A percentile compares a stretch with the other conserved stretches of the same genome.
phyloP scores from a whole-genome alignment of 92 coral and sea anemone genomes.

The Blastomussa wellsi region DNA sequence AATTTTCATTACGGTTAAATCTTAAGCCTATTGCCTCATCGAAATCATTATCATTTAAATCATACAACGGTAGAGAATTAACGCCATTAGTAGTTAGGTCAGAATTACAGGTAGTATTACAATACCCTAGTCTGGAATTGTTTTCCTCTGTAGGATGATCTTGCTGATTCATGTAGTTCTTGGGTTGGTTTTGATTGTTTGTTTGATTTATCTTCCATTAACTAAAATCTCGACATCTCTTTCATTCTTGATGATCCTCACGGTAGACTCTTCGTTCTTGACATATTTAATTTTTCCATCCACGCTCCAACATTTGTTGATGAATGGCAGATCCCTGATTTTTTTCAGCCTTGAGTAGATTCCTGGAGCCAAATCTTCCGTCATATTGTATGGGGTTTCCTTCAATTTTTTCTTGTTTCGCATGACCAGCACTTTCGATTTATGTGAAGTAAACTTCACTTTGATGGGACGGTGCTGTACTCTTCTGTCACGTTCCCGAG shows the following conservation, averaged over 20 bases:
- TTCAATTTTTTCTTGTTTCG: background rate
- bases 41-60: background rate
- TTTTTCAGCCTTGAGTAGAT: background rate
- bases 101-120: too few relatives aligned
- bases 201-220: background rate
- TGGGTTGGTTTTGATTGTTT: background rate
- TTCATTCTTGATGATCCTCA: background rate
- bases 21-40: background rate
- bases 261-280: background rate
- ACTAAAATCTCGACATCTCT: background rate
- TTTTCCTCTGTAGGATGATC: too few relatives aligned
- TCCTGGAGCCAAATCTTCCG: background rate
- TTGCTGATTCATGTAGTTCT: too few relatives aligned
- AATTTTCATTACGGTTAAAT: background rate
- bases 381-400: background rate
- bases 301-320: background rate
- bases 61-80: background rate
- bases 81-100: too few relatives aligned
- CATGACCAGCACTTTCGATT: background rate
- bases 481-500: background rate
- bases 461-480: background rate
- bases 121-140: too few relatives aligned
- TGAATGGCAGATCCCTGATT: background rate
- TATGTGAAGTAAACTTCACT: background rate
- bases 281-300: conserved; percentile 1